Conservation (phyloP, 2,888 invertebrate species). For the Microctonus brassicae region DNA sequence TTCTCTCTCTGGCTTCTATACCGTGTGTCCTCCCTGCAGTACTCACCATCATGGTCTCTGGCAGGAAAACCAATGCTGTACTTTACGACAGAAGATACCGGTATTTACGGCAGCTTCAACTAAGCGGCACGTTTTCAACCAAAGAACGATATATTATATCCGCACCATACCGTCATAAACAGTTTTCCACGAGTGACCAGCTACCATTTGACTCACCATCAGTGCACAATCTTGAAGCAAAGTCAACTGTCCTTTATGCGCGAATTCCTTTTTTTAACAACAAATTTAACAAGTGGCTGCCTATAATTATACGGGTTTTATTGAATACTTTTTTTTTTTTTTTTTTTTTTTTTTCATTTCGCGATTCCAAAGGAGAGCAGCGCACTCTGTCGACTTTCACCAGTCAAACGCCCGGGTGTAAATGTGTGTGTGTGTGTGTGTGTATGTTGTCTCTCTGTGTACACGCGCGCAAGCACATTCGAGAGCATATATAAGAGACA, state of each 20-base stretch:
- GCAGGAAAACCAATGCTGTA: conserved; percentile 59
- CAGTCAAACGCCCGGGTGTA: conserved; percentile 35
- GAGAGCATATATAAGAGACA: conserved; percentile 44
- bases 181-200: conserved; percentile 43
- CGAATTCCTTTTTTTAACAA: neutral
- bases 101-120: conserved; percentile 51
- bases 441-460: neutral
- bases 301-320: neutral
- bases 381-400: conserved; percentile 58
- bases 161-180: conserved; percentile 45
- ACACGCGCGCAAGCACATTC: neutral
- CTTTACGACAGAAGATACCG: conserved; percentile 60
- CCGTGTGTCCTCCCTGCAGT: conserved; percentile 4
- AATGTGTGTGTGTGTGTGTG: conserved; percentile 47
- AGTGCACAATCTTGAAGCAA: neutral
- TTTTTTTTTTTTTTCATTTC: neutral
- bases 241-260: neutral
- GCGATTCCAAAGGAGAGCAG: conserved; percentile 27
- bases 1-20: conserved; percentile 31
- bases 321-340: neutral
- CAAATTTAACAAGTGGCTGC: neutral
- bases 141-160: conserved; percentile 45
- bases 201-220: conserved; percentile 20
- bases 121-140: conserved; percentile 50
- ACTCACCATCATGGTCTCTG: conserved; percentile 21